Conservation (phyloP, 2,888 invertebrate genomes). For the Imbricaverruca yamaguchii region DNA sequence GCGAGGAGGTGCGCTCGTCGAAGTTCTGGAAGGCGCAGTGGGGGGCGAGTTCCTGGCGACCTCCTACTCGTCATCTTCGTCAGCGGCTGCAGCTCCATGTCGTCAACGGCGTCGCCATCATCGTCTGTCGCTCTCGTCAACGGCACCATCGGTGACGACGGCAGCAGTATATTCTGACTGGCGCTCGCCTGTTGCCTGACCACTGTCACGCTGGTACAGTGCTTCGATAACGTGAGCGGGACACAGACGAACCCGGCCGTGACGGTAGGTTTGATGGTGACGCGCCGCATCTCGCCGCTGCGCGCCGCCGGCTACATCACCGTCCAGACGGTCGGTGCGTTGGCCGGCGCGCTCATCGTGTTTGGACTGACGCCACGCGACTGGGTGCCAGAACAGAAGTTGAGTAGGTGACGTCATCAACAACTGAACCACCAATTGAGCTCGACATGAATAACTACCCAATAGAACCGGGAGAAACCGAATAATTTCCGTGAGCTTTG, state of each 20-base stretch:
- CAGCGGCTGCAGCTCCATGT: conserved; percentile 1
- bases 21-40: conserved; percentile 42
- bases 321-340: conserved; percentile 35
- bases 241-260: conserved; percentile 44
- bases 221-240: conserved; percentile 42
- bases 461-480: too few relatives aligned
- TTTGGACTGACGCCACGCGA: conserved; percentile 34
- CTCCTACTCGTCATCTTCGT: conserved; percentile 37
- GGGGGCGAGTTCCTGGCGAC: conserved; percentile 42
- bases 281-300: conserved; percentile 34
- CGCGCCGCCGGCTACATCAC: conserved; percentile 33
- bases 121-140: too few relatives aligned
- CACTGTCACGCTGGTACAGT: conserved; percentile 40
- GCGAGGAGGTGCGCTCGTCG: conserved; percentile 3
- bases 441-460: too few relatives aligned
- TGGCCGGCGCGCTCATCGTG: conserved; percentile 35
- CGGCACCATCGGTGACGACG: neutral
- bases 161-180: conserved; percentile 31
- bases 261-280: conserved; percentile 37
- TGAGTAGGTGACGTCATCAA: too few relatives aligned
- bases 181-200: conserved; percentile 39
- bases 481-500: too few relatives aligned
- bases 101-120: too few relatives aligned
- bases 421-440: too few relatives aligned
- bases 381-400: neutral